A percentile compares a stretch with the other conserved stretches of the same genome.
phyloP scores from a whole-genome alignment of 1,140 invertebrate genomes.

The Holcopasites calliopsidis region DNA sequence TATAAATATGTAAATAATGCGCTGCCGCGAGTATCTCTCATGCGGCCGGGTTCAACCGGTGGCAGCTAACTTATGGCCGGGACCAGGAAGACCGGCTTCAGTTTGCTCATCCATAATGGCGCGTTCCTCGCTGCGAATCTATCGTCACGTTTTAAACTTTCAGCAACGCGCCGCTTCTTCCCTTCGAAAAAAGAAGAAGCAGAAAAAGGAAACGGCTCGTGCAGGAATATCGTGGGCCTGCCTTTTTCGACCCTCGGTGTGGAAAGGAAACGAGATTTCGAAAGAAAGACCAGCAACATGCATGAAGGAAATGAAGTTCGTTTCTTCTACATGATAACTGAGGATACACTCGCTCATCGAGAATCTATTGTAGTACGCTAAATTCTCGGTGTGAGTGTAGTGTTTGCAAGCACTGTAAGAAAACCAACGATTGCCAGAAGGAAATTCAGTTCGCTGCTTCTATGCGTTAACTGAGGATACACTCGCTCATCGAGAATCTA shows the following conservation, averaged over 20 bases:
- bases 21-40: conserved; percentile 70
- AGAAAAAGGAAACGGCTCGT: not conserved
- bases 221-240: not conserved
- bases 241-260: too few species aligned
- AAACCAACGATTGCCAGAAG: too few species aligned
- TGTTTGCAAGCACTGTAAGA: too few species aligned
- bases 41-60: conserved; percentile 66
- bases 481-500: too few species aligned
- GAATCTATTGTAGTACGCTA: too few species aligned
- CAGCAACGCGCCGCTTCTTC: not conserved
- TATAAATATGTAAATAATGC: conserved; percentile 78
- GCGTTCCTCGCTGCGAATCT: conserved; percentile 69
- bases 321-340: too few species aligned
- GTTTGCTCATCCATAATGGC: conserved; percentile 62
- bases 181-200: not conserved
- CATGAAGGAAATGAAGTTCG: too few species aligned
- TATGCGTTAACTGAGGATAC: too few species aligned
- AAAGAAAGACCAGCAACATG: too few species aligned
- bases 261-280: not conserved
- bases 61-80: conserved; percentile 74
- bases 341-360: too few species aligned
- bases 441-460: too few species aligned
- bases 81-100: conserved; percentile 61
- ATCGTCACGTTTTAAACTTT: conserved; percentile 66
- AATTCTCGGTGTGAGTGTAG: too few species aligned